Conservation (phyloP, 2,888 invertebrate genomes). For the Zygaena filipendulae region DNA sequence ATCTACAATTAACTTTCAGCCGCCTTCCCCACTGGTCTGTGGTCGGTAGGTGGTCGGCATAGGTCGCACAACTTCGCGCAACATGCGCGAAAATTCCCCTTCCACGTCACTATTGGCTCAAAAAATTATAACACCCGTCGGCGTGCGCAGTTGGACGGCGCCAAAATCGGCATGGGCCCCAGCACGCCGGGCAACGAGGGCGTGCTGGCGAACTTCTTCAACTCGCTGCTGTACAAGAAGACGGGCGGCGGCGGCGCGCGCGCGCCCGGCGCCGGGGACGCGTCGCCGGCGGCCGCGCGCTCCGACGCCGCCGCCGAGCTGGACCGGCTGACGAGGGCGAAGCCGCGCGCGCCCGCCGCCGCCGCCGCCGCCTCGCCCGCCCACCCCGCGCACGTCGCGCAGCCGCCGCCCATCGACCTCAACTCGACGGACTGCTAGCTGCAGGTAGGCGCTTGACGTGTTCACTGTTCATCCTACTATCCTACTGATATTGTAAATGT, state of each 20-base stretch:
- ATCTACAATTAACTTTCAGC: no score
- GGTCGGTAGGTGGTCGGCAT: no score
- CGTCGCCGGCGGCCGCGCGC: constrained; percentile 74
- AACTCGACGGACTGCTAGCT: constrained; percentile 58
- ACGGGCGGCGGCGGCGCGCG: constrained; percentile 76
- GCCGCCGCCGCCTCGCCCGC: constrained; percentile 79
- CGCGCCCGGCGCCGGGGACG: constrained; percentile 32
- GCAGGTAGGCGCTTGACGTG: constrained; percentile 6
- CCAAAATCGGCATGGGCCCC: constrained; percentile 75
- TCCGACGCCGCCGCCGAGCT: constrained; percentile 94
- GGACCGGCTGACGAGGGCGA: constrained; percentile 85
- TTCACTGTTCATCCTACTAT: background rate
- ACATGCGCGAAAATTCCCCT: no score
- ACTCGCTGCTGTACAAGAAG: constrained; percentile 95
- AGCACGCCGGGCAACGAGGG: constrained; percentile 77
- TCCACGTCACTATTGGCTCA: no score
- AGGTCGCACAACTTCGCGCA: no score
- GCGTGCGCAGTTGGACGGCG: constrained; percentile 79
- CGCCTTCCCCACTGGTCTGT: no score
- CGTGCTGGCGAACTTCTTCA: constrained; percentile 97
- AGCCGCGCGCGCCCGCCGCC: constrained; percentile 74
- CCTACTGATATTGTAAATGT: no score
- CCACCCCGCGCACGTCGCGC: constrained; percentile 85
- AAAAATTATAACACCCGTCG: no score
- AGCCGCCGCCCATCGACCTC: constrained; percentile 67